These are phyloP conservation scores for Dinomys branickii DNA, from an alignment of 2,113 vertebrate species.

Conservation along the genomic window DNA sequence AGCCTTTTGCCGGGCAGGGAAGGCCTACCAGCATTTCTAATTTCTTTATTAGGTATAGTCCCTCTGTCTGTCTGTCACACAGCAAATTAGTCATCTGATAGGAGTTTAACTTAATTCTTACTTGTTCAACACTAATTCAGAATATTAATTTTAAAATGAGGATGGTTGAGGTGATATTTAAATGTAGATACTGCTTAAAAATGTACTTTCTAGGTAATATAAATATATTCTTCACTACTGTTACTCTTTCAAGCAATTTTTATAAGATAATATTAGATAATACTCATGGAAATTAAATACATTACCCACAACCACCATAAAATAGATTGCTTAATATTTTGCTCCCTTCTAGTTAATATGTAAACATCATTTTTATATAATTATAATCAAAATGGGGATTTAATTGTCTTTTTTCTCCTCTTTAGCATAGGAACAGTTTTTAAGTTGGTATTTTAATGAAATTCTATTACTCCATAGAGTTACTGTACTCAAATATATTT, in stretches of 20 bases:
- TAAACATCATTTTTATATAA: conserved; percentile 61
- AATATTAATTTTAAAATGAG: neutral
- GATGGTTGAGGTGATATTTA: conserved; percentile 21
- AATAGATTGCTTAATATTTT: conserved; percentile 66
- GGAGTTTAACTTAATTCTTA: conserved; percentile 8
- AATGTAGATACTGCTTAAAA: neutral
- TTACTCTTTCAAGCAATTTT: conserved; percentile 21
- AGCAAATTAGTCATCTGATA: neutral
- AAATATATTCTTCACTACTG: neutral
- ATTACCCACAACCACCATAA: neutral
- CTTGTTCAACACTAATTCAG: neutral
- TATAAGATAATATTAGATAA: conserved; percentile 43
- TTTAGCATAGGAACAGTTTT: conserved; percentile 21
- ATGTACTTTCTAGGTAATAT: neutral
- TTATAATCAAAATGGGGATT: conserved; percentile 38
- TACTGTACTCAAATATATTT: neutral
- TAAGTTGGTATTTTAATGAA: neutral
- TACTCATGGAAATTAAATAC: conserved; percentile 56
- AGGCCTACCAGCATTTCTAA: neutral
- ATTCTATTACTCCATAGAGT: neutral
- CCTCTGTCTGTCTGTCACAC: neutral
- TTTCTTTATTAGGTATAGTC: neutral
- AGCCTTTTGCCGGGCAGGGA: neutral
- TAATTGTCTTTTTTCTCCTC: conserved; percentile 16
- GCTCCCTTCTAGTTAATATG: conserved; percentile 36